phyloP scores from a whole-genome alignment of 2,113 vertebrate genomes.

The Gadus macrocephalus region DNA sequence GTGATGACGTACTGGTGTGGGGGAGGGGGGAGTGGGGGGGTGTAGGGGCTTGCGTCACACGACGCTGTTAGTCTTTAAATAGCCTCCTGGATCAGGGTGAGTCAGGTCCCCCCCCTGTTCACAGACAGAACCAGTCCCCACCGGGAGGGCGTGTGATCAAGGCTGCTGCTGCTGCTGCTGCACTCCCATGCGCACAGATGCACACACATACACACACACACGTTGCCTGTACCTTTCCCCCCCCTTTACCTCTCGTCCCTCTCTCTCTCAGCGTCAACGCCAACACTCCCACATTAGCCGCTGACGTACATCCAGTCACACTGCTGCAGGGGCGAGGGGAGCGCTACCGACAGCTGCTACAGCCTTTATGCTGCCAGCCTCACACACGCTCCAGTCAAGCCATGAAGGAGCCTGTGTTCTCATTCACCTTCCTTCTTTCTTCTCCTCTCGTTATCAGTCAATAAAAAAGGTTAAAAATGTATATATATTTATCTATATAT shows the following conservation, averaged over 20 bases:
- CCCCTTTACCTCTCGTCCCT: no score
- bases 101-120: conserved; percentile 59
- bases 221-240: no score
- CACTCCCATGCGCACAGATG: neutral
- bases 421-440: neutral
- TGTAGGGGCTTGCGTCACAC: conserved; percentile 61
- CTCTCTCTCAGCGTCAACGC: neutral
- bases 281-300: conserved; percentile 18
- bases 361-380: neutral
- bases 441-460: no score
- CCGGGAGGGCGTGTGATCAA: conserved; percentile 46
- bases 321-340: conserved; percentile 13
- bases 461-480: no score
- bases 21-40: conserved; percentile 37
- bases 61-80: conserved; percentile 67
- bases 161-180: conserved; percentile 9
- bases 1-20: no score
- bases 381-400: neutral
- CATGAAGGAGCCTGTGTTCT: neutral
- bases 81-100: conserved; percentile 63
- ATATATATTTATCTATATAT: neutral
- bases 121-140: conserved; percentile 45
- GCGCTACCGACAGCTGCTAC: conserved; percentile 15
- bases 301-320: conserved; percentile 42
- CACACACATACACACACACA: conserved; percentile 6